Evolutionary conservation across 2,113 vertebrate species (phyloP).

Genomic region (Dasyornis broadbenti): DNA sequence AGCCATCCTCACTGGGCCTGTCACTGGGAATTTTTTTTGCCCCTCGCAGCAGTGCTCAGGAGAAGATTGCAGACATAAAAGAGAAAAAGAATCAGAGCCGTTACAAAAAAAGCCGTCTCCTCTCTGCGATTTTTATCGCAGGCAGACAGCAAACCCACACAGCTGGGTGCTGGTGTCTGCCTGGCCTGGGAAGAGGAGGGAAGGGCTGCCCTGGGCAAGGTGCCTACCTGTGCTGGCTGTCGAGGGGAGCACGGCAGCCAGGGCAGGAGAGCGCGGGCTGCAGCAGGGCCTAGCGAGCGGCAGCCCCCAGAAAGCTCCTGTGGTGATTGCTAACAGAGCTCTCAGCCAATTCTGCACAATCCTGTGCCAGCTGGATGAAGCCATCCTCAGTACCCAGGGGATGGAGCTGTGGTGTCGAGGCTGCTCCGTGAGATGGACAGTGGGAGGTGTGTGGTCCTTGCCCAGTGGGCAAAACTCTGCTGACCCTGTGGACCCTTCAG

Average conservation of each 20-base stretch:
- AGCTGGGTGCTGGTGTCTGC: conserved; percentile 19
- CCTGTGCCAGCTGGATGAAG: background rate
- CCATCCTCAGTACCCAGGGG: rapidly evolving
- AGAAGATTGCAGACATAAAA: background rate
- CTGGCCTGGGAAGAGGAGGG: background rate
- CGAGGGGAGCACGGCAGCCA: background rate
- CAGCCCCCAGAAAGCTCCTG: rapidly evolving
- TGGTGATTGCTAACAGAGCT: rapidly evolving
- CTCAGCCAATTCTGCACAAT: background rate
- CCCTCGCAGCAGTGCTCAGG: background rate
- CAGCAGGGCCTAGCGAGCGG: background rate
- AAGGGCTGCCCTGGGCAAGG: background rate
- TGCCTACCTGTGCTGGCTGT: background rate
- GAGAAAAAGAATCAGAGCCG: background rate
- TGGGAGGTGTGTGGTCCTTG: background rate
- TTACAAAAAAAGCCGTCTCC: background rate
- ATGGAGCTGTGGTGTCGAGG: rapidly evolving
- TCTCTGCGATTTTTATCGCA: background rate
- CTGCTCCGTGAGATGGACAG: rapidly evolving
- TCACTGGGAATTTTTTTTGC: background rate
- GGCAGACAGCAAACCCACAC: conserved; percentile 36
- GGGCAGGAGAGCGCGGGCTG: background rate
- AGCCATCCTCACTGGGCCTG: background rate
- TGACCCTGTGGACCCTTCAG: background rate
- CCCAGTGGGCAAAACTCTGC: rapidly evolving